Percentiles rank a stretch among this genome's conserved stretches.
Conservation (phyloP, 2,113 vertebrate species). For the Rhea pennata region DNA sequence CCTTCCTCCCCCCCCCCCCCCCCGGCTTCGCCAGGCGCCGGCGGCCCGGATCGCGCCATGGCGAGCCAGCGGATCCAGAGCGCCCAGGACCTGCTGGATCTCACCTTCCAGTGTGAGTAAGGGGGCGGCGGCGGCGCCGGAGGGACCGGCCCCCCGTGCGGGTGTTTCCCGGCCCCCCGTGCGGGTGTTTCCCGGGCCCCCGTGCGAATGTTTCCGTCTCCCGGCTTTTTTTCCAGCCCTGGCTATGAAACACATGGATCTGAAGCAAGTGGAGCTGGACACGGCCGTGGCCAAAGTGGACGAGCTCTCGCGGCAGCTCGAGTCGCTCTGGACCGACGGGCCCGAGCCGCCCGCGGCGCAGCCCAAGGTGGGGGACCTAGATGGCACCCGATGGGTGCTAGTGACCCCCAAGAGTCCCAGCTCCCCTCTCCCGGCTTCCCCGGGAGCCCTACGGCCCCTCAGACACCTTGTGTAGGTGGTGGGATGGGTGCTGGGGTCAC, state of each 20-base stretch:
- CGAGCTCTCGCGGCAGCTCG: constrained; percentile 88
- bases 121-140: not conserved
- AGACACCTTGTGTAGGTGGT: no score
- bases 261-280: constrained; percentile 92
- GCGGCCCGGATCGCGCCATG: constrained; percentile 51
- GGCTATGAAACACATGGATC: constrained; percentile 89
- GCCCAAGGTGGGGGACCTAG: constrained; percentile 29
- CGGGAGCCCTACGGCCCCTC: not conserved
- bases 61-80: constrained; percentile 61
- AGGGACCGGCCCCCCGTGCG: no score
- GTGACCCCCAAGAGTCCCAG: no score
- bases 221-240: constrained; percentile 76
- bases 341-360: not conserved
- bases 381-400: not conserved
- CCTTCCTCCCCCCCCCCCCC: no score
- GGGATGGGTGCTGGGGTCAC: not conserved
- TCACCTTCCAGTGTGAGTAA: constrained; percentile 74
- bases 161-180: no score
- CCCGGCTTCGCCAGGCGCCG: not conserved
- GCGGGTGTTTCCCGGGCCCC: no score
- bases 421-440: not conserved
- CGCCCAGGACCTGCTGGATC: constrained; percentile 50
- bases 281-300: constrained; percentile 87
- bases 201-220: no score
- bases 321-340: constrained; percentile 79